These are phyloP conservation scores for Onychomys torridus DNA, from an alignment of 2,797 vertebrate species.

Conservation along the genomic window DNA sequence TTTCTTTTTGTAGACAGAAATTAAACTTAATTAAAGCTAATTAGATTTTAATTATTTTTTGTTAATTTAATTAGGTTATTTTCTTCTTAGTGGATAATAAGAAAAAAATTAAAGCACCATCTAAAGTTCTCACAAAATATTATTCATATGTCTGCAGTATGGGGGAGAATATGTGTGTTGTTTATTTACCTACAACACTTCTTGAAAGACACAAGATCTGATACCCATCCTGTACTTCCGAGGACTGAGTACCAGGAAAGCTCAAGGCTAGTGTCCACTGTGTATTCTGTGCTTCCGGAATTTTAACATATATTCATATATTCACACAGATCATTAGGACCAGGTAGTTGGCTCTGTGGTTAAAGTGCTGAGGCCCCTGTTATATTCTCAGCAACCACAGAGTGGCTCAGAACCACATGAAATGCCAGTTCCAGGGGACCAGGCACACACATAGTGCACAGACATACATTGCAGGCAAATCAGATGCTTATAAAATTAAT, in stretches of 20 bases:
- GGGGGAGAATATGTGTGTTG: neutral
- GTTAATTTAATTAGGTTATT: neutral
- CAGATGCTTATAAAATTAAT: neutral
- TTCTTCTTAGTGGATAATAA: neutral
- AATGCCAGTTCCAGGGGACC: neutral
- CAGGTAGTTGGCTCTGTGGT: neutral
- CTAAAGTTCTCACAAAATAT: constrained; percentile 16
- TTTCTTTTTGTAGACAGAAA: constrained; percentile 6
- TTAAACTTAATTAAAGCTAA: constrained; percentile 38
- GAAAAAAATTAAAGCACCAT: neutral
- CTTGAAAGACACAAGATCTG: neutral
- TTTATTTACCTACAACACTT: neutral
- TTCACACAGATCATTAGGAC: neutral
- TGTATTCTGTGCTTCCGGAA: neutral
- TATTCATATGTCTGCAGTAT: neutral
- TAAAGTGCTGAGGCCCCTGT: neutral
- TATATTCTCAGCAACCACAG: neutral
- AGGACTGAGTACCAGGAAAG: neutral
- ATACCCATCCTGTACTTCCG: neutral
- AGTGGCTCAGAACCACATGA: neutral
- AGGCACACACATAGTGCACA: neutral
- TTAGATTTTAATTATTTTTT: neutral
- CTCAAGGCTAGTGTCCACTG: neutral
- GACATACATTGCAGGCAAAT: neutral
- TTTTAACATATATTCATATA: neutral